phyloP scores from a whole-genome alignment of 2,113 vertebrate genomes.

The Scomber scombrus region DNA sequence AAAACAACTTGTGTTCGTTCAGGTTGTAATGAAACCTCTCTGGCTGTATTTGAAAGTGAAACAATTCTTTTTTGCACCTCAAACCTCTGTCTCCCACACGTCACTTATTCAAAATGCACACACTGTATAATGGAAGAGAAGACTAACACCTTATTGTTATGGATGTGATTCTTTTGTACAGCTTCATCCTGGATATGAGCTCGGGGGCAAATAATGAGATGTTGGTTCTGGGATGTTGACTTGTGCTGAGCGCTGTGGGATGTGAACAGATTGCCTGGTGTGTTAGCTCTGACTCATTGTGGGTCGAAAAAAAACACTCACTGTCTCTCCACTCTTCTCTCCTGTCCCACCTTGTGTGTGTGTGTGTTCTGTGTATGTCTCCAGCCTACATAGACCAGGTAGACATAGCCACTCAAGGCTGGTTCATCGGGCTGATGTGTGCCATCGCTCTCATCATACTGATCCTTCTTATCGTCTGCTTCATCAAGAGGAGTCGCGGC shows the following conservation, averaged over 20 bases:
- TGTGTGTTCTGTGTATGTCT: conserved; percentile 36
- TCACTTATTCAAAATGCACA: background rate
- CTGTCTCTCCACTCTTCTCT: conserved; percentile 17
- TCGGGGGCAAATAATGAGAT: background rate
- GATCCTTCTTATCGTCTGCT: conserved; percentile 98
- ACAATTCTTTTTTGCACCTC: background rate
- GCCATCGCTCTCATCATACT: conserved; percentile 97
- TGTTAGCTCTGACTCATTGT: background rate
- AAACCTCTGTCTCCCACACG: background rate
- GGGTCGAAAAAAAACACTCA: conserved; percentile 4
- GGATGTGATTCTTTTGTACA: background rate
- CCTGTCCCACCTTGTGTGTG: conserved; percentile 18
- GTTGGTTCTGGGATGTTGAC: conserved; percentile 14
- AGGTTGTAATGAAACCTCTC: background rate
- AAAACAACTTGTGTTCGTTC: background rate
- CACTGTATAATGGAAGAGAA: conserved; percentile 11
- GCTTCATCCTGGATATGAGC: background rate
- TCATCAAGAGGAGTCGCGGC: conserved; percentile 98
- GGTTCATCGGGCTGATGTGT: conserved; percentile 99
- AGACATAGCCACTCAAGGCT: conserved; percentile 98
- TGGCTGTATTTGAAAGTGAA: background rate
- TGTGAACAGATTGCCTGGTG: conserved; percentile 1
- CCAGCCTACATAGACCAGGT: conserved; percentile 94
- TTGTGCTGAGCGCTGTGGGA: background rate
- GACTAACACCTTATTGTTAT: background rate